Base-by-base conservation (phyloP, 2,888 invertebrate genomes). In the Sussaba pulchella region DNA sequence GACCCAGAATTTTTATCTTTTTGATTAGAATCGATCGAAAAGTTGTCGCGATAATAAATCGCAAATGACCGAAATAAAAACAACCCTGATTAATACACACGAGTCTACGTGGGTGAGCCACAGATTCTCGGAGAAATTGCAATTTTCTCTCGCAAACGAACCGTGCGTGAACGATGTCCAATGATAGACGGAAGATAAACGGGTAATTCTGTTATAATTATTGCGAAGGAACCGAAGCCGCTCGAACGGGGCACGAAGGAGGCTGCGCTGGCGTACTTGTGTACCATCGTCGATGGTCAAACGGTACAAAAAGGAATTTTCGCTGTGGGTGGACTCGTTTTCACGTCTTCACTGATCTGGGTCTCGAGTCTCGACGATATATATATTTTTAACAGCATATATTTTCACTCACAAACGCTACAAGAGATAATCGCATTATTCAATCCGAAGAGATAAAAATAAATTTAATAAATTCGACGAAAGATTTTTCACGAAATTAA, bases 311-410 rank as follows among this genome's bases (percentile, higher is more conserved):
- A 85, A 86, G 86, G 87, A 88, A 87, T 87, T 78, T 64, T 84
- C 71, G 89, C n/a, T n/a, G n/a, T 89, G 89, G 89, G 89, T 89
- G 89, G 87, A 89, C 89, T 88, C 84, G 89, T 89, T 86, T 31
- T 75, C 83, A 84, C 81, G 64, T 82, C 82, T 83, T 69, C 73
- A 81, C 85, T 85, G 87, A 87, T 87, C 82, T 82, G 69, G 84
- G 78, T 61, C 78, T n/a, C 64, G 59, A 36, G 26, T 19, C 45
- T 69, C 73, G 63, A 41, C 26, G 1, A 36, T 47, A 72, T 75
- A n/a, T n/a, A n/a, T n/a, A n/a, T n/a, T n/a, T n/a, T n/a, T 24
- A 63, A 39, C 41, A 39, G 31, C 19, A 17, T 19, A 36, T 41
- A 57, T 70, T 6, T 31, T n/a, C 6, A n/a, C n/a, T 24, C 14